A percentile compares a stretch with the other conserved stretches of the same genome.
phyloP scores from a whole-genome alignment of 2,888 invertebrate species.

The Mesochorus sp. region DNA sequence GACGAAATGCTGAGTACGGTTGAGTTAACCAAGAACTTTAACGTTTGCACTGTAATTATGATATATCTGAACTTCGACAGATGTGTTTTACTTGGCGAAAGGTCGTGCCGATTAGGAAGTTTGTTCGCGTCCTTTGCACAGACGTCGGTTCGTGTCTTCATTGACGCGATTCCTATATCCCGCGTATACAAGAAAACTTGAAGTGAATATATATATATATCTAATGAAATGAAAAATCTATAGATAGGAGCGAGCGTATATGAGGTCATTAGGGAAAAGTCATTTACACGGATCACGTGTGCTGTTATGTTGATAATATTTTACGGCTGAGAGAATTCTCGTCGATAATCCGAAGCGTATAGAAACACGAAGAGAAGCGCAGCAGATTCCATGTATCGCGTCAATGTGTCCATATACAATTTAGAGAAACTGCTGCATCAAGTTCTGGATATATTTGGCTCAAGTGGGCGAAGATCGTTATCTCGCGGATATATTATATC shows the following conservation, averaged over 20 bases:
- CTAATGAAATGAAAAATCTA: background rate
- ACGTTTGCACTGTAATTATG: background rate
- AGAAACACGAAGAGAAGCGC: background rate
- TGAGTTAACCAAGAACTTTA: background rate
- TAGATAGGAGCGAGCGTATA: background rate
- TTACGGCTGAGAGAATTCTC: constrained; percentile 2
- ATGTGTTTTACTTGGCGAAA: background rate
- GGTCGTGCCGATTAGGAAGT: background rate
- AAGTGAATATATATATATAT: too few relatives aligned
- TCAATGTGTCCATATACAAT: background rate
- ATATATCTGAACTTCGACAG: background rate
- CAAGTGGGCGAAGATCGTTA: constrained; percentile 16
- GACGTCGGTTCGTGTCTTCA: background rate
- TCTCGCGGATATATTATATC: background rate
- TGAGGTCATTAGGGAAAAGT: background rate
- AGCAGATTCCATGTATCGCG: background rate
- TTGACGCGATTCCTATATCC: background rate
- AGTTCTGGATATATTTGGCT: background rate
- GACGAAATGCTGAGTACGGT: too few relatives aligned
- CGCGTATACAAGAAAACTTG: too few relatives aligned
- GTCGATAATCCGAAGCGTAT: background rate
- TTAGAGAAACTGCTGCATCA: constrained; percentile 7
- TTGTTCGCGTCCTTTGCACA: background rate
- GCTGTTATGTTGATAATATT: constrained; percentile 20
- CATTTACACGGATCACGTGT: background rate